Conservation (phyloP, 2,888 invertebrate species). For the Diarsia brunnea region DNA sequence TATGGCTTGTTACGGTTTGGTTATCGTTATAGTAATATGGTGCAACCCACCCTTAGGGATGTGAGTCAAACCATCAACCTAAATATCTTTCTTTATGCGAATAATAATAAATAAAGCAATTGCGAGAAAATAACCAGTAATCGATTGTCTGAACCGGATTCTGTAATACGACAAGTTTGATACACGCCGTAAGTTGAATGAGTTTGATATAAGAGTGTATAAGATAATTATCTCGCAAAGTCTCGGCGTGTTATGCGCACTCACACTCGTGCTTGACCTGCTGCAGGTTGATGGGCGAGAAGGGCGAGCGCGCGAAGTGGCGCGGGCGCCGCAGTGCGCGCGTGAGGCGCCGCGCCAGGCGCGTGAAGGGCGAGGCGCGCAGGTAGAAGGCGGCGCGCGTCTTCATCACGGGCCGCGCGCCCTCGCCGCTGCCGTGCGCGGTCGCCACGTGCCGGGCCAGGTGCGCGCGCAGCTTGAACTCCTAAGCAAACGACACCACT, state of each 20-base stretch:
- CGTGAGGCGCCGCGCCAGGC: conserved; percentile 96
- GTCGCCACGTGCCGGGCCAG: conserved; percentile 98
- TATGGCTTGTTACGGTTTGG: too few relatives aligned
- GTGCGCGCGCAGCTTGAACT: conserved; percentile 98
- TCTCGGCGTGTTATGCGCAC: conserved; percentile 69
- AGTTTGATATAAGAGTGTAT: not conserved
- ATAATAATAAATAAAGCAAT: not conserved
- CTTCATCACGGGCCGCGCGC: conserved; percentile 98
- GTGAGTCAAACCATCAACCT: not conserved
- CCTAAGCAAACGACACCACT: conserved; percentile 82
- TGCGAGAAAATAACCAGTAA: not conserved
- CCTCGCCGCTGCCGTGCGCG: conserved; percentile 94
- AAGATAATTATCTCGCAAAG: too few relatives aligned
- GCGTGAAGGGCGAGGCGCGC: conserved; percentile 97
- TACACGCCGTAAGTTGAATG: not conserved
- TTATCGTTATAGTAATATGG: too few relatives aligned
- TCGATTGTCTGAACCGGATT: too few relatives aligned
- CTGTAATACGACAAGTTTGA: not conserved
- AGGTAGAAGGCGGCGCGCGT: conserved; percentile 99
- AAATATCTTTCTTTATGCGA: too few relatives aligned
- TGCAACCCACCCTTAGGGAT: too few relatives aligned
- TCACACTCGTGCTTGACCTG: conserved; percentile 97
- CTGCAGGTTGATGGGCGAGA: conserved; percentile 94
- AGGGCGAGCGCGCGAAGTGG: conserved; percentile 97
- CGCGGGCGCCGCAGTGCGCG: conserved; percentile 95